phyloP scores from a whole-genome alignment of 2,888 invertebrate species.

The Oscheius myriophilus region DNA sequence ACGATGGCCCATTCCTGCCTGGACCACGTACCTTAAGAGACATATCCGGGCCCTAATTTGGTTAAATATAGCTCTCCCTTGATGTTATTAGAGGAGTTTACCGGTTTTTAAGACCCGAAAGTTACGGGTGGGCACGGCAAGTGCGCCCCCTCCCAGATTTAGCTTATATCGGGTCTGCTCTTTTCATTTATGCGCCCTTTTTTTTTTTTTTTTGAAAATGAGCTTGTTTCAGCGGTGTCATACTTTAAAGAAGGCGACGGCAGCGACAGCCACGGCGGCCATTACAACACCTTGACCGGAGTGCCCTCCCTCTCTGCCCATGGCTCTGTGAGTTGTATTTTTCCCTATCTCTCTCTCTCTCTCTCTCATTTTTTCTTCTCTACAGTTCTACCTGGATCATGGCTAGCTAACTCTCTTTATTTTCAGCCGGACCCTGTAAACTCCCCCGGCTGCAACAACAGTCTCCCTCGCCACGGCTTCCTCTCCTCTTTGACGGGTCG shows the following conservation, averaged over 20 bases:
- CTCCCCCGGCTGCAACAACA: conserved; percentile 16
- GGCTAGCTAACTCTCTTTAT: conserved; percentile 28
- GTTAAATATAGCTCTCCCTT: too few species aligned
- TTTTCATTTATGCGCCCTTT: too few species aligned
- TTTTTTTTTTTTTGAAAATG: too few species aligned
- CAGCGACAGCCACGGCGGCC: conserved; percentile 8
- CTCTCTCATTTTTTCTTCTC: conserved; percentile 7
- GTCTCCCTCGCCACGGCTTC: conserved; percentile 17
- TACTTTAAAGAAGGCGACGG: conserved; percentile 38
- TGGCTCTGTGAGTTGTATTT: conserved; percentile 3
- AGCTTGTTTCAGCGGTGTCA: conserved; percentile 43
- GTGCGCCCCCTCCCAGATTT: too few species aligned
- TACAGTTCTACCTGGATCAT: conserved; percentile 30
- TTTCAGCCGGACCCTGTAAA: conserved; percentile 33
- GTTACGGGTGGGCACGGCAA: too few species aligned
- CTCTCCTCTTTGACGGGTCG: conserved; percentile 24
- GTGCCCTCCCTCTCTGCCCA: conserved; percentile 21
- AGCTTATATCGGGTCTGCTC: too few species aligned
- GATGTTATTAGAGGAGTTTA: too few species aligned
- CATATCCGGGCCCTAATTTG: too few species aligned
- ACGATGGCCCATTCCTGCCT: too few species aligned
- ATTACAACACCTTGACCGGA: conserved; percentile 33
- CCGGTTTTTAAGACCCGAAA: too few species aligned
- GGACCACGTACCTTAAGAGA: too few species aligned
- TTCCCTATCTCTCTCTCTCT: neutral